Evolutionary conservation across 2,888 invertebrate genomes (phyloP), one percentile per base, ranked within the genome.

Genomic region (Cosmopolites sordidus): DNA sequence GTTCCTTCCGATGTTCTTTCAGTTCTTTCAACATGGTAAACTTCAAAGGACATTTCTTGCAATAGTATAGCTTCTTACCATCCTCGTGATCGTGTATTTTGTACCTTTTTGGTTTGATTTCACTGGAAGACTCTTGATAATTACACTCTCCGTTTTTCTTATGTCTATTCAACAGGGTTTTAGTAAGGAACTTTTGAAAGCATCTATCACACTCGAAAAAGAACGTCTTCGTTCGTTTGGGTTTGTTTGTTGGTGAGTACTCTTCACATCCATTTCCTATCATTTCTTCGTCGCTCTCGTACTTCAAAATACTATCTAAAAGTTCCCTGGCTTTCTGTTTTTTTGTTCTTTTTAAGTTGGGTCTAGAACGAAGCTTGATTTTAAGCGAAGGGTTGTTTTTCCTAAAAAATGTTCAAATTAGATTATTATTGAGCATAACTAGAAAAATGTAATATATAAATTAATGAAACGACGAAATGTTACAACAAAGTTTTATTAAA

Each of bases 41-140:
- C 1, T 55, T 54, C 48, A 62, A 47, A 4, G 59, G 49, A 48
- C 70, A 71, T 49, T 66, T 66, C 47, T 65, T 66, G 54, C 69
- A 67, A 2, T 59, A 51, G 61, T 64, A 65, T 8, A 49, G 39
- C 51, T 60, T 64, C 38, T 60, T 54, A 2, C 38, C 43, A 18
- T 62, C 47, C n/a, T 48, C 48, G 11, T 9, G 8, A 18, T 30
- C 17, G 30, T 17, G 1, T n/a, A 33, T 33, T 29, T 48, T 8
- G 11, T 22, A 22, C 17, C n/a, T 16, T 11, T 17, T 38, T 43
- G 16, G 29, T 8, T 15, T 47, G 2, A 40, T n/a, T 30, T 6
- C 12, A 8, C 9, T 11, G 4, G 16, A 9, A n/a, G 29, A 1
- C 2, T 22, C 2, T 15, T n/a, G 14, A 38, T 39, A 38, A 11